These are phyloP conservation scores for Acrobasis consociella DNA, from an alignment of 2,888 invertebrate species.

Conservation along the genomic window DNA sequence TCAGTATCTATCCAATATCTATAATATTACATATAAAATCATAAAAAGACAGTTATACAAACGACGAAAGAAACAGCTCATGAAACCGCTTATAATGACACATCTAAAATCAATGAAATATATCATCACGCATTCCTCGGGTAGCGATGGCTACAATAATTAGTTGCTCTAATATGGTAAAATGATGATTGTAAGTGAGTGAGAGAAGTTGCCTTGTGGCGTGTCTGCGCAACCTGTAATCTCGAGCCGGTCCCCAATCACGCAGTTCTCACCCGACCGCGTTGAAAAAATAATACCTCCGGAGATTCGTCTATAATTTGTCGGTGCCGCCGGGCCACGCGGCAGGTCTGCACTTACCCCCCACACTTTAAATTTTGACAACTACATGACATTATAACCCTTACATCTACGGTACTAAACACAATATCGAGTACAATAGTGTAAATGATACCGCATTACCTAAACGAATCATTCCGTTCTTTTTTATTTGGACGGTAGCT, in stretches of 20 bases:
- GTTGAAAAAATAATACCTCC: conserved; percentile 81
- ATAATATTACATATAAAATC: too few relatives aligned
- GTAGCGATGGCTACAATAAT: conserved; percentile 76
- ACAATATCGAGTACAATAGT: conserved; percentile 21
- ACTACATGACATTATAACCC: conserved; percentile 28
- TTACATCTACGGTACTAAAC: conserved; percentile 25
- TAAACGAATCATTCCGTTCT: conserved; percentile 49
- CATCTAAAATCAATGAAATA: conserved; percentile 10
- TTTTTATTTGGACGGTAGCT: conserved; percentile 68
- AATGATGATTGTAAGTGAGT: conserved; percentile 76
- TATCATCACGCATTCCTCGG: conserved; percentile 41
- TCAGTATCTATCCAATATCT: too few relatives aligned
- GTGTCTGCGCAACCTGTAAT: conserved; percentile 75
- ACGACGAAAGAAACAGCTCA: background rate
- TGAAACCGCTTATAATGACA: background rate
- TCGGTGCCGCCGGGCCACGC: conserved; percentile 62
- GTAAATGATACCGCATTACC: conserved; percentile 24
- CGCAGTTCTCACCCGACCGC: conserved; percentile 81
- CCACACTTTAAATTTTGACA: conserved; percentile 23
- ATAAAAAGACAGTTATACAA: background rate
- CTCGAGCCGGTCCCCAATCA: conserved; percentile 78
- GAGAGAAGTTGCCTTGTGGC: conserved; percentile 72
- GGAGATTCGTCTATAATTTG: conserved; percentile 81
- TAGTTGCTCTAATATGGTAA: conserved; percentile 78
- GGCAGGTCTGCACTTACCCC: conserved; percentile 34